phyloP scores from a whole-genome alignment of 35 echinoderm and acorn worm species.

The Amphiura filiformis region DNA sequence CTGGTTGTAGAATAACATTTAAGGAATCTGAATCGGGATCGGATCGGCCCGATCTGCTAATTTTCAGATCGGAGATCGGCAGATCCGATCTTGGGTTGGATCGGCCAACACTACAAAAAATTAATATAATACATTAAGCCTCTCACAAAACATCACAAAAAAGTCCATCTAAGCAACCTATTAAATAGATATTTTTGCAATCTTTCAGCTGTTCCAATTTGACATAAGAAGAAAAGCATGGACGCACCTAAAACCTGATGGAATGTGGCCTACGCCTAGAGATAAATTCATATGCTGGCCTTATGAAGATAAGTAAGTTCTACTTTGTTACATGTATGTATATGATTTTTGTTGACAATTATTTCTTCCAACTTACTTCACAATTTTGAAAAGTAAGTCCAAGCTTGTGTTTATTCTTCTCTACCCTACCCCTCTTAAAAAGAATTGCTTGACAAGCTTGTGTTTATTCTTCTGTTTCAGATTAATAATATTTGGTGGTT shows the following conservation, averaged over 20 bases:
- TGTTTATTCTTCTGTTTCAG: no score
- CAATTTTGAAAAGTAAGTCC: background rate
- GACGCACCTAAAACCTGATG: constrained; percentile 1
- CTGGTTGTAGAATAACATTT: no score
- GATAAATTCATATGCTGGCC: constrained; percentile 33
- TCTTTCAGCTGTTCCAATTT: background rate
- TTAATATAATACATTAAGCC: background rate
- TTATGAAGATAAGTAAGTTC: constrained; percentile 41
- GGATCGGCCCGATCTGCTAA: no score
- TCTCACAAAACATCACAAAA: background rate
- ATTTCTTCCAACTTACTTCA: background rate
- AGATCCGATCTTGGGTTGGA: no score
- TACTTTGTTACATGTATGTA: no score
- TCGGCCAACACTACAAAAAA: no score
- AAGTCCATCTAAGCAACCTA: background rate
- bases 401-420: background rate
- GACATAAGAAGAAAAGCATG: constrained; percentile 1
- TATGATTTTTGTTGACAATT: background rate
- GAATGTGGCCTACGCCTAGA: background rate
- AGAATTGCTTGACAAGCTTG: no score
- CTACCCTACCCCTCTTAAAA: background rate
- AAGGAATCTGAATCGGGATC: no score
- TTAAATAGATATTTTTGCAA: background rate
- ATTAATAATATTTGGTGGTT: constrained; percentile 56
- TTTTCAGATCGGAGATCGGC: no score